These are phyloP conservation scores for Accipiter cooperii DNA, from an alignment of 2,113 vertebrate genomes.

Conservation along the genomic window DNA sequence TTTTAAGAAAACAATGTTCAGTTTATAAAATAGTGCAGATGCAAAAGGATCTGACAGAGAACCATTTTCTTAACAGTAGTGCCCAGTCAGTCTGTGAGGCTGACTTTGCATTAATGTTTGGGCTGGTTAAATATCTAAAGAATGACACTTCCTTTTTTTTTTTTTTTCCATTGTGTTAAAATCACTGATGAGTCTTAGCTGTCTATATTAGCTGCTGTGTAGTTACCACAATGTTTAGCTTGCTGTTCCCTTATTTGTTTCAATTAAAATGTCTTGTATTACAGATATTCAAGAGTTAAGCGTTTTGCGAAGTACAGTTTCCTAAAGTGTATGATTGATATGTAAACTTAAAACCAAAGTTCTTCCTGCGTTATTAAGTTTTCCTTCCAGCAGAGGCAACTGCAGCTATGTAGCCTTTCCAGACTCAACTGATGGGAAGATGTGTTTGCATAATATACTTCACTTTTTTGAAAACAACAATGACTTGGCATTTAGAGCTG, in stretches of 20 bases:
- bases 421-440: neutral
- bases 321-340: neutral
- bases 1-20: neutral
- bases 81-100: neutral
- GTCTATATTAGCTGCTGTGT: neutral
- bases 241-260: neutral
- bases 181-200: neutral
- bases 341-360: neutral
- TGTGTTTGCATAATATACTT: neutral
- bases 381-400: neutral
- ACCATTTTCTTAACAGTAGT: neutral
- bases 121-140: neutral
- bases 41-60: neutral
- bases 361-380: accelerated
- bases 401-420: neutral
- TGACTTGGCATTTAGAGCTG: neutral
- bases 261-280: neutral
- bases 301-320: neutral
- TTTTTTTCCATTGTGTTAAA: neutral
- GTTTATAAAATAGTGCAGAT: neutral
- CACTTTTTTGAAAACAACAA: neutral
- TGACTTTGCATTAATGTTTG: neutral
- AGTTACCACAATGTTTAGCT: neutral
- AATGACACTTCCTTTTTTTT: neutral
- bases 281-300: no score